Conservation (phyloP, 2,888 invertebrate genomes). For the Epistrophe eligans region DNA sequence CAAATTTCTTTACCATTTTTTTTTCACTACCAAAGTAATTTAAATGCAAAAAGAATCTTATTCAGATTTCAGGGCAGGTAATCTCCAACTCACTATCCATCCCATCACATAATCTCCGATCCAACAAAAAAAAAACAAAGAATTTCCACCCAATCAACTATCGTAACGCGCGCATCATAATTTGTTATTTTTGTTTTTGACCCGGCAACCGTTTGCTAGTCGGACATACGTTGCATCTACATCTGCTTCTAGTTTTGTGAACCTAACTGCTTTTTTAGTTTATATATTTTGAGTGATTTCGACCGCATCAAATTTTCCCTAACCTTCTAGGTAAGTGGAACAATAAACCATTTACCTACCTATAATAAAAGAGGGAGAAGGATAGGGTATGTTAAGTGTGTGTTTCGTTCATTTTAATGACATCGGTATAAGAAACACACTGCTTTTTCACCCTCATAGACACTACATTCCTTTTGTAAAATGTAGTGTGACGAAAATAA, state of each 20-base stretch:
- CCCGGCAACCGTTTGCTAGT: neutral
- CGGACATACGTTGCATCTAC: constrained; percentile 17
- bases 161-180: constrained; percentile 43
- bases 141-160: constrained; percentile 13
- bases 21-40: neutral
- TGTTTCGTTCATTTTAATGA: constrained; percentile 5
- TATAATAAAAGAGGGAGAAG: constrained; percentile 41
- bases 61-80: neutral
- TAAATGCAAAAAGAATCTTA: neutral
- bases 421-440: neutral
- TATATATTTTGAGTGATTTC: constrained; percentile 27
- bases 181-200: constrained; percentile 10
- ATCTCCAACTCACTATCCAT: neutral
- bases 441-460: constrained; percentile 9
- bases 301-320: constrained; percentile 33
- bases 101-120: neutral
- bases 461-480: constrained; percentile 1
- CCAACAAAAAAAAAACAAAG: neutral
- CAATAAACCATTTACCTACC: neutral
- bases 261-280: constrained; percentile 24
- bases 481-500: constrained; percentile 36
- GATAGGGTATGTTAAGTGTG: constrained; percentile 2
- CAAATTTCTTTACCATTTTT: neutral
- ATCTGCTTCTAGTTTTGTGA: constrained; percentile 30
- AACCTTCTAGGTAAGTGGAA: neutral